Evolutionary conservation across 2,797 vertebrate genomes (phyloP).

Genomic region (Helarctos malayanus): DNA sequence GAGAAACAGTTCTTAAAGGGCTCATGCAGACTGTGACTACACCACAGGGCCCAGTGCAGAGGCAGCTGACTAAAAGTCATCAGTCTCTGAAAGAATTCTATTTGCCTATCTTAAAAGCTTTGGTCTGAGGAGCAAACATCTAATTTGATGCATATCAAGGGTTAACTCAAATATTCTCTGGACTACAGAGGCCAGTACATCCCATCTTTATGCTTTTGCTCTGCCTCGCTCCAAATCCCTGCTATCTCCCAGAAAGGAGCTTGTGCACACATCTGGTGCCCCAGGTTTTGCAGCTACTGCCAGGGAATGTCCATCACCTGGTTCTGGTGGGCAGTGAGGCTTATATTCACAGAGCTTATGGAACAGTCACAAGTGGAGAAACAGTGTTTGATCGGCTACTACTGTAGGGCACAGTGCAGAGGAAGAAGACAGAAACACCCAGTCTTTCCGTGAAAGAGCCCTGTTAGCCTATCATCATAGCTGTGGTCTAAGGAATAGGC

Average conservation of each 20-base stretch:
- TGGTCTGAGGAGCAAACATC: background rate
- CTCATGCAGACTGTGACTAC: background rate
- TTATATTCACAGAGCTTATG: background rate
- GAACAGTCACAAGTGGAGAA: background rate
- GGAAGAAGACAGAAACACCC: background rate
- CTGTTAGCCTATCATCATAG: background rate
- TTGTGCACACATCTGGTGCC: background rate
- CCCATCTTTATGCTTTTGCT: background rate
- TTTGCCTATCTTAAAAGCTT: background rate
- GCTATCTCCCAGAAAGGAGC: background rate
- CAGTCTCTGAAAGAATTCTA: background rate
- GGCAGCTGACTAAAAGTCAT: background rate
- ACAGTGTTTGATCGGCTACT: background rate
- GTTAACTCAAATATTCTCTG: background rate
- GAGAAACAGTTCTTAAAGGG: background rate
- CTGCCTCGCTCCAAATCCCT: background rate
- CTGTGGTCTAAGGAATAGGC: background rate
- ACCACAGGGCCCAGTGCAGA: background rate
- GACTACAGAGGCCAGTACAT: no score
- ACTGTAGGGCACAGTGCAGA: background rate
- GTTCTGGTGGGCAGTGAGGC: background rate
- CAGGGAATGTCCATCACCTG: background rate
- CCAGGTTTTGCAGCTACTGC: background rate
- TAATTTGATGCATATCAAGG: background rate
- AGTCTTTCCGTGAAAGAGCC: background rate